These are phyloP conservation scores for Cryptocephalus primarius DNA, from an alignment of 2,888 invertebrate species.

Conservation along the genomic window DNA sequence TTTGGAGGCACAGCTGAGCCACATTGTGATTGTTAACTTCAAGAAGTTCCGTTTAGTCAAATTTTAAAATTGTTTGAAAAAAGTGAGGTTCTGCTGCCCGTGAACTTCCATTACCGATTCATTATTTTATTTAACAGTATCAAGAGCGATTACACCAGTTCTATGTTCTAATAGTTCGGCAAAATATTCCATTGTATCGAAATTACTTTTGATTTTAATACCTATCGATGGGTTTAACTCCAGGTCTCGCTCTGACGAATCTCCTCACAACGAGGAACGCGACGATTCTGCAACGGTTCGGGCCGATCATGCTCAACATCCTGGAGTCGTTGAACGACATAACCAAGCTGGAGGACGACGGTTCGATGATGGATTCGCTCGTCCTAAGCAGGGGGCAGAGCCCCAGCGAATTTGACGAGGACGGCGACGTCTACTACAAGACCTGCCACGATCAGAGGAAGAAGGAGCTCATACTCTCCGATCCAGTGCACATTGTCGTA, in stretches of 20 bases:
- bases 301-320: slow-evolving; percentile 60
- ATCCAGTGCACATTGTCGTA: slow-evolving; percentile 72
- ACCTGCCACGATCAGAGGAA: slow-evolving; percentile 67
- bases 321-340: slow-evolving; percentile 73
- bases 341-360: slow-evolving; percentile 55
- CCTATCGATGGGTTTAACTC: slow-evolving; percentile 1
- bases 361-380: slow-evolving; percentile 34
- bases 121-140: too few species aligned
- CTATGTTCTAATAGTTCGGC: too few species aligned
- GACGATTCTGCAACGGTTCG: slow-evolving; percentile 59
- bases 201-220: too few species aligned
- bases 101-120: too few species aligned
- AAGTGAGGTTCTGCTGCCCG: too few species aligned
- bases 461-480: slow-evolving; percentile 54
- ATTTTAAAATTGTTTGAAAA: neutral
- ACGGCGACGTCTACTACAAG: slow-evolving; percentile 45
- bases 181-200: too few species aligned
- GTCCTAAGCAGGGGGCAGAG: slow-evolving; percentile 32
- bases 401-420: slow-evolving; percentile 40
- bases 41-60: too few species aligned
- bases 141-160: too few species aligned
- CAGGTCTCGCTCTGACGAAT: slow-evolving; percentile 51
- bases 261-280: slow-evolving; percentile 58
- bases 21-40: too few species aligned
- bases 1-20: too few species aligned